Evolutionary conservation across 2,888 invertebrate genomes (phyloP).

Genomic region (Sarcophaga variegata): DNA sequence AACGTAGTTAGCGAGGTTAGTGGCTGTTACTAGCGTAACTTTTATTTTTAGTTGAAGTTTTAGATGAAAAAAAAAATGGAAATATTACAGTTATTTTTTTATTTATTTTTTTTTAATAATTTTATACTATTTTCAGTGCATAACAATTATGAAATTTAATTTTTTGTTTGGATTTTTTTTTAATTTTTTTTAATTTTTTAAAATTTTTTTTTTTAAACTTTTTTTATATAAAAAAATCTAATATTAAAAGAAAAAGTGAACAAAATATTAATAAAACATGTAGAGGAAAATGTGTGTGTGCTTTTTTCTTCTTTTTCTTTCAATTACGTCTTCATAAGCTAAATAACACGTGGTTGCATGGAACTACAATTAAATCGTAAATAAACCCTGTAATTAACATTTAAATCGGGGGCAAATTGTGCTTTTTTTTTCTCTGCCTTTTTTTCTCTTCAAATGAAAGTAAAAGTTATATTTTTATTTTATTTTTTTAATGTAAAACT

Average conservation of each 20-base stretch:
- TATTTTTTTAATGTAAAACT: neutral
- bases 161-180: neutral
- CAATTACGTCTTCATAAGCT: constrained; percentile 39
- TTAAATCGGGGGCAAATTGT: constrained; percentile 49
- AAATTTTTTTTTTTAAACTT: neutral
- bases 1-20: constrained; percentile 22
- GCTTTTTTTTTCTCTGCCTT: neutral
- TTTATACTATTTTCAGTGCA: constrained; percentile 64
- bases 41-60: constrained; percentile 53
- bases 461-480: constrained; percentile 39
- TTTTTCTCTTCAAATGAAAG: constrained; percentile 52
- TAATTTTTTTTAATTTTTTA: constrained; percentile 2
- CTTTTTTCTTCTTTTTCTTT: constrained; percentile 8
- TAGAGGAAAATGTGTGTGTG: constrained; percentile 41
- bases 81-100: constrained; percentile 60
- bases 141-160: constrained; percentile 66
- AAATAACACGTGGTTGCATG: constrained; percentile 64
- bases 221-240: neutral
- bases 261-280: constrained; percentile 33
- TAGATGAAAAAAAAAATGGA: constrained; percentile 48
- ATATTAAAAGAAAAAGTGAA: constrained; percentile 56
- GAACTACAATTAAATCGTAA: constrained; percentile 53
- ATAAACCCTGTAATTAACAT: constrained; percentile 55
- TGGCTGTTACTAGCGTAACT: constrained; percentile 55
- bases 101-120: neutral